Percentiles rank a stretch among this genome's conserved stretches.
Conservation (phyloP, 2,888 invertebrate genomes). For the Yponomeuta plumbellus region DNA sequence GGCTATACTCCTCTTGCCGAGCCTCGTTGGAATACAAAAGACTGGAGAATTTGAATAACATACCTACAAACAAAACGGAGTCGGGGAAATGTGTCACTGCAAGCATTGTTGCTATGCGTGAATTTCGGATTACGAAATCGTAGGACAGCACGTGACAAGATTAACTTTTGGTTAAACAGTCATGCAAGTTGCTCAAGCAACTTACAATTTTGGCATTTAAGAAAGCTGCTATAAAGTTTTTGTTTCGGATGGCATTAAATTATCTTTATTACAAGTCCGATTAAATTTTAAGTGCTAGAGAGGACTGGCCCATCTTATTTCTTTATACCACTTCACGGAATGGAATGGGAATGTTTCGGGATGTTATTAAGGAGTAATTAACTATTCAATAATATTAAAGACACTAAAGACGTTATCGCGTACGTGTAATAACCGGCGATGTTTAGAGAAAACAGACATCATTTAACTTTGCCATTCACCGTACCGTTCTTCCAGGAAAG, state of each 20-base stretch:
- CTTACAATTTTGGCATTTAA: too few relatives aligned
- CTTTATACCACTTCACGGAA: too few relatives aligned
- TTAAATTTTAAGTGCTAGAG: too few relatives aligned
- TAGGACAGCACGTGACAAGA: background rate
- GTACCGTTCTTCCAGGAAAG: background rate
- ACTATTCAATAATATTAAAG: background rate
- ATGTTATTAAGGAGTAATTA: background rate
- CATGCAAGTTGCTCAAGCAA: too few relatives aligned
- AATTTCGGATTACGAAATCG: constrained; percentile 9
- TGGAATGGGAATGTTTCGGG: too few relatives aligned
- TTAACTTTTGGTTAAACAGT: background rate
- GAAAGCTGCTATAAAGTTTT: too few relatives aligned
- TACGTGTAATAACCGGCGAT: background rate
- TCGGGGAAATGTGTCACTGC: constrained; percentile 20
- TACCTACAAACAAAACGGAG: constrained; percentile 21
- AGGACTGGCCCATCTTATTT: too few relatives aligned
- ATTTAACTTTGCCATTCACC: background rate
- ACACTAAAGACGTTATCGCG: background rate
- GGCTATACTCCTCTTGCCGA: constrained; percentile 35
- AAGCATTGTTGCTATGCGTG: constrained; percentile 17
- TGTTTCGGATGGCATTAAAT: too few relatives aligned
- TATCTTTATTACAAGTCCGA: too few relatives aligned
- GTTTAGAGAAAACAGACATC: background rate
- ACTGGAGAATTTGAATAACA: constrained; percentile 33
- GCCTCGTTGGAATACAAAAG: constrained; percentile 39